Evolutionary conservation across 92 coral and sea anemone genomes (phyloP).

Genomic region (Heteractis magnifica): DNA sequence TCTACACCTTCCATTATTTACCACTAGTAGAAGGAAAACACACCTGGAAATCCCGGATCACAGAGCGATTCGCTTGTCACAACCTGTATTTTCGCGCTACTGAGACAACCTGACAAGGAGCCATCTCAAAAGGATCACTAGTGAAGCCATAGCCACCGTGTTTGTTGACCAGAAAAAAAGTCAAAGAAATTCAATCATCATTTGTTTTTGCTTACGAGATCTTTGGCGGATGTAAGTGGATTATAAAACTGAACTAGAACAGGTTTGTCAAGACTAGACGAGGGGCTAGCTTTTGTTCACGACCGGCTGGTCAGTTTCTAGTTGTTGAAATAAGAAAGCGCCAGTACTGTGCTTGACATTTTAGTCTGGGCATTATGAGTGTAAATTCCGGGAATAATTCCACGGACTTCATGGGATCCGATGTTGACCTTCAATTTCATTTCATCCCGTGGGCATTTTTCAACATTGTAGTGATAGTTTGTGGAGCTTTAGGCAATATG

Average conservation of each 20-base stretch:
- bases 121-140: background rate
- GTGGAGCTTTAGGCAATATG: slow-evolving; percentile 68
- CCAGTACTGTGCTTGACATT: background rate
- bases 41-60: background rate
- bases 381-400: background rate
- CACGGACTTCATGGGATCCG: background rate
- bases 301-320: background rate
- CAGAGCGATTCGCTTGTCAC: background rate
- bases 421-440: background rate
- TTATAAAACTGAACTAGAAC: slow-evolving; percentile 5
- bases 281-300: background rate
- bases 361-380: background rate
- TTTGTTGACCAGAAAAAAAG: too few relatives aligned
- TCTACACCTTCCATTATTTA: background rate
- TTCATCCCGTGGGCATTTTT: slow-evolving; percentile 49
- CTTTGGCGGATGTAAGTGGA: background rate
- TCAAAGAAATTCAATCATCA: background rate
- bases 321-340: background rate
- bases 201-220: background rate
- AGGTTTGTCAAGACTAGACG: background rate
- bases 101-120: background rate
- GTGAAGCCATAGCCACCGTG: too few relatives aligned
- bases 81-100: background rate
- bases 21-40: background rate
- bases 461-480: slow-evolving; percentile 48